Percentiles rank a stretch among this genome's conserved stretches.
Conservation (phyloP, 2,113 vertebrate species). For the Pseudorectes ferrugineus region DNA sequence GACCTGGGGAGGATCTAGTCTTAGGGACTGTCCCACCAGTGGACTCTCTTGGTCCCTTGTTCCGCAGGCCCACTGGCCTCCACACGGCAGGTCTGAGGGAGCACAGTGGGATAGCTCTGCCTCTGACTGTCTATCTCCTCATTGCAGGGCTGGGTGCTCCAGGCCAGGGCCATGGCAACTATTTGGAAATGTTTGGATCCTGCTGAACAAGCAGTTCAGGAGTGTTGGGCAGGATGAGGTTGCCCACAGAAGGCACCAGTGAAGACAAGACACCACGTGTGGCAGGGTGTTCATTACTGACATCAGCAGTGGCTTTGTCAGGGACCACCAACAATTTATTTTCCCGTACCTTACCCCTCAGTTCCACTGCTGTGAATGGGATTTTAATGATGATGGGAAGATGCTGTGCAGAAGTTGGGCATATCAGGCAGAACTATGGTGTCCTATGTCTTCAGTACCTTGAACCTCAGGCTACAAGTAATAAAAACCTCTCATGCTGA, state of each 20-base stretch:
- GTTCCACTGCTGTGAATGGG: neutral
- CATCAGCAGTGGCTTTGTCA: neutral
- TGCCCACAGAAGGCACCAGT: neutral
- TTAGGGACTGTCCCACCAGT: too few species aligned
- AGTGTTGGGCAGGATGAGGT: neutral
- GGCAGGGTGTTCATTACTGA: neutral
- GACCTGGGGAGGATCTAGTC: too few species aligned
- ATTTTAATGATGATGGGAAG: neutral
- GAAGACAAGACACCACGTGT: neutral
- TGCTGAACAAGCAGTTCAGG: neutral
- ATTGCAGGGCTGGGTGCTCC: neutral
- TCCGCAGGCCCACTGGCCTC: too few species aligned
- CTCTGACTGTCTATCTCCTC: neutral
- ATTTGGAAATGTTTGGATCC: neutral
- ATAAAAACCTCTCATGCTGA: neutral
- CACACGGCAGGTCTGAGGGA: accelerated
- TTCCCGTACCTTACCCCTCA: neutral
- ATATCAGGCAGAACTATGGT: accelerated
- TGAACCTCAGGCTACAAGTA: neutral
- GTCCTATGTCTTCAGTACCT: neutral
- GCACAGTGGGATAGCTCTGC: neutral
- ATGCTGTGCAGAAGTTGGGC: neutral
- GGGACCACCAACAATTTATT: neutral
- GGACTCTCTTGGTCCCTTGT: too few species aligned
- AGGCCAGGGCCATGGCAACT: neutral